phyloP scores from a whole-genome alignment of 2,797 vertebrate species.

The Glyptemys insculpta region DNA sequence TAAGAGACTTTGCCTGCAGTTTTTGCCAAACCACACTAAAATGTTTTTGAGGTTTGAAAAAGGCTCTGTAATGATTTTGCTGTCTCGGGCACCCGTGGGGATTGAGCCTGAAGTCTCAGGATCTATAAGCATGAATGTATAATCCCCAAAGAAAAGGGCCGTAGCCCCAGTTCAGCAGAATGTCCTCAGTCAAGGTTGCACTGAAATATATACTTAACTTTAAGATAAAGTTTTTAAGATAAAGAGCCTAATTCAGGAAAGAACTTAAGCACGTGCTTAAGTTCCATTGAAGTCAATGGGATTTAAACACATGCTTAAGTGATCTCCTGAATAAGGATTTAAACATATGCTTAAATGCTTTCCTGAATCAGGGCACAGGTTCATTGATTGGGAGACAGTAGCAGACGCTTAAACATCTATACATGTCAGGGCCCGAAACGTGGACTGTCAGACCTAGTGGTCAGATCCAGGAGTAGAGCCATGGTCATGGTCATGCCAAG shows the following conservation, averaged over 20 bases:
- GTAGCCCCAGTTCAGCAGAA: neutral
- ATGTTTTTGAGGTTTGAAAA: neutral
- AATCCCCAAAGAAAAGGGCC: neutral
- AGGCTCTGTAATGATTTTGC: neutral
- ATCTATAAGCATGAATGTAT: neutral
- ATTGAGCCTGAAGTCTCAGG: neutral
- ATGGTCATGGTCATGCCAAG: too few species aligned
- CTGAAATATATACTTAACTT: neutral
- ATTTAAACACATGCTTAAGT: neutral
- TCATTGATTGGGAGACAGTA: neutral
- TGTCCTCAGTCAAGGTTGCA: neutral
- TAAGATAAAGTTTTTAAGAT: neutral
- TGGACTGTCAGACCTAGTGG: too few species aligned
- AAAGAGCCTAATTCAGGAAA: neutral
- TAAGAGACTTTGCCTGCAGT: neutral
- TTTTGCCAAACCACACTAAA: neutral
- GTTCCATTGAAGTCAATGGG: too few species aligned
- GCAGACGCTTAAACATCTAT: neutral
- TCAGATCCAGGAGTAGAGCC: too few species aligned
- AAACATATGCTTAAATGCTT: neutral
- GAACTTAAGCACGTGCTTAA: too few species aligned
- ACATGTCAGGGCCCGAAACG: too few species aligned
- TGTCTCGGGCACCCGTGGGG: accelerated
- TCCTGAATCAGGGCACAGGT: neutral
- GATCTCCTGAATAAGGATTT: neutral